Percentiles rank a stretch among this genome's conserved stretches.
Conservation (phyloP, 2,113 vertebrate species). For the Melanotaenia duboulayi region DNA sequence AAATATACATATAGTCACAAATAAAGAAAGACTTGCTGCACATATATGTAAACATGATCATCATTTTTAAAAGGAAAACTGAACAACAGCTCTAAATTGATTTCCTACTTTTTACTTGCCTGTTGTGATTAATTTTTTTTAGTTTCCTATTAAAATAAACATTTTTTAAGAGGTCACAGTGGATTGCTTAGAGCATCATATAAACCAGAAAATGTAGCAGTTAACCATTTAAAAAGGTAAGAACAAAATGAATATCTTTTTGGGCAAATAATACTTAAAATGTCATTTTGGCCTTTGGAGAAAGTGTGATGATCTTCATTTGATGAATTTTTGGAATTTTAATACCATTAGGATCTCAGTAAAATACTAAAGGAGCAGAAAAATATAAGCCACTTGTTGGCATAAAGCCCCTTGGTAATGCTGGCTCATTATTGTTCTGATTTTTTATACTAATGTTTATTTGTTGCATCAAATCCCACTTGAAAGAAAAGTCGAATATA, state of each 20-base stretch:
- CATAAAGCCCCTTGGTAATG: too few species aligned
- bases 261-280: background rate
- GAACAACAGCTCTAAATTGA: background rate
- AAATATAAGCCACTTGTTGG: too few species aligned
- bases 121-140: too few species aligned
- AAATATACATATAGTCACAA: background rate
- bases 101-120: background rate
- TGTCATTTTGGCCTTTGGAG: background rate
- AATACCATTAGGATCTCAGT: too few species aligned
- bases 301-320: background rate
- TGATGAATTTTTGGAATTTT: background rate
- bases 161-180: too few species aligned
- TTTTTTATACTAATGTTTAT: background rate
- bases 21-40: slow-evolving; percentile 3
- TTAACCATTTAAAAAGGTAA: too few species aligned
- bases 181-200: too few species aligned
- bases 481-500: background rate
- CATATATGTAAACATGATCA: background rate
- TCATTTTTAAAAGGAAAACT: background rate
- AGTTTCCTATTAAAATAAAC: too few species aligned
- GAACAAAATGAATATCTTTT: background rate
- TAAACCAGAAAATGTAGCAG: too few species aligned
- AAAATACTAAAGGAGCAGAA: too few species aligned
- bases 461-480: background rate
- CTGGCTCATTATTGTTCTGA: too few species aligned